Percentiles rank a stretch among this genome's conserved stretches.
Evolutionary conservation across 2,888 invertebrate species (phyloP).

Genomic region (Polydrusus pterygomalis): DNA sequence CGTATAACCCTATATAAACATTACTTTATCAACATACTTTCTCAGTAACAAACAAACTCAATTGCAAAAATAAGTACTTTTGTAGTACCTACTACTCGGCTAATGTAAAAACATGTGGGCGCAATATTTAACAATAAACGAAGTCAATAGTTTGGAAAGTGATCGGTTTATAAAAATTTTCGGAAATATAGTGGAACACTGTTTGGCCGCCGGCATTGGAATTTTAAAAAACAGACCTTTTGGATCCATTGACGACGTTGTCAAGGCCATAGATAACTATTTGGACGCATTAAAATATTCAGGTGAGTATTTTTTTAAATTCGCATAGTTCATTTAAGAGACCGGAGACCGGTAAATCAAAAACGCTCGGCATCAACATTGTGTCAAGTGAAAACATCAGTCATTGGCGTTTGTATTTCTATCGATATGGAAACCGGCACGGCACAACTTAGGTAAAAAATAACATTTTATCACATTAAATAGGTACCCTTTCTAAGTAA

Average conservation of each 20-base stretch:
- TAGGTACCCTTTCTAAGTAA: no score
- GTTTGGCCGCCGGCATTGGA: slow-evolving; percentile 73
- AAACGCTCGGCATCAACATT: no score
- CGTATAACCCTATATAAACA: slow-evolving; percentile 38
- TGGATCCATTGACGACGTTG: slow-evolving; percentile 71
- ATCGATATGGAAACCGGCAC: no score
- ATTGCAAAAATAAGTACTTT: slow-evolving; percentile 5
- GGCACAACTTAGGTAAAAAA: no score
- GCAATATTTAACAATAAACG: slow-evolving; percentile 69
- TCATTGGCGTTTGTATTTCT: no score
- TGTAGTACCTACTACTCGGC: background rate
- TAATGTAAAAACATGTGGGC: slow-evolving; percentile 47
- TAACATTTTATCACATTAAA: no score
- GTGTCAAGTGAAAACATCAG: no score
- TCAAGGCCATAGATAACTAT: slow-evolving; percentile 74
- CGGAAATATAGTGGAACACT: slow-evolving; percentile 79
- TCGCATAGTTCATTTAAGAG: no score
- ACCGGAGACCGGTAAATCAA: no score
- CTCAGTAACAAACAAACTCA: slow-evolving; percentile 26
- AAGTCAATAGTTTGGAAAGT: slow-evolving; percentile 74
- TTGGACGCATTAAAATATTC: slow-evolving; percentile 74
- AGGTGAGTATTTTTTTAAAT: no score
- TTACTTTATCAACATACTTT: background rate
- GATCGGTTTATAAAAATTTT: slow-evolving; percentile 77
- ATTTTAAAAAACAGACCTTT: slow-evolving; percentile 76